Base-by-base conservation (phyloP, 2,888 invertebrate genomes). In the Cryptocheilus praepositus region DNA sequence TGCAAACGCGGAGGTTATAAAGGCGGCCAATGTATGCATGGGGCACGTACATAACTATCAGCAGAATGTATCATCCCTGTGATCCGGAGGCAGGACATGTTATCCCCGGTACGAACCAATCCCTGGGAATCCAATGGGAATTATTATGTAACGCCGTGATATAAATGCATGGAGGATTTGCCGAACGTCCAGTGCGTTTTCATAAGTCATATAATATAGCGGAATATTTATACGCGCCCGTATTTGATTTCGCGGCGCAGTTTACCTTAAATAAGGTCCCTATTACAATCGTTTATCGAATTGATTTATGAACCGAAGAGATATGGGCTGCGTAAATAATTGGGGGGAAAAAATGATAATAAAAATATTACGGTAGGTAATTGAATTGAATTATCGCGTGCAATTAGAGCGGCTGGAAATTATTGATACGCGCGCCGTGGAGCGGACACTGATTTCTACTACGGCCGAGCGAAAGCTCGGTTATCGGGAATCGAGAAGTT, bases 111-210 rank as follows among this genome's bases (percentile, higher is more conserved):
- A 64, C 73, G 70, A 76, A 72, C 73, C 81, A 70, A 83, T 81
- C 80, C 70, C 78, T 70, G 73, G 63, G 57, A 73, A 77, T 73
- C 81, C 77, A 69, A 75, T 71, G 78, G 77, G 79, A 83, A 83
- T 83, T 82, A 83, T 83, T 82, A 80, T 76, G 80, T 82, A 79
- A 80, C 78, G 58, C 67, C 68, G 54, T 68, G 76, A 77, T 81
- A 79, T 79, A 79, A 82, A 80, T 71, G 76, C 77, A 67, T 65
- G 71, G 70, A 71, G 74, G 70, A 78, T 79, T 82, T 70, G 63
- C 59, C 54, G 62, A 57, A 60, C 22, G 55, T 46, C 45, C 61
- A 36, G 51, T 51, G 19, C 45, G 54, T 46, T 28, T 36, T 16
- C n/a, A 5, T n/a, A 18, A 51, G 13, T 36, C 13, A 25, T 16